Percentiles rank a stretch among this genome's conserved stretches.
Conservation (phyloP, 2,888 invertebrate species). For the Hipparchia sbordonii region DNA sequence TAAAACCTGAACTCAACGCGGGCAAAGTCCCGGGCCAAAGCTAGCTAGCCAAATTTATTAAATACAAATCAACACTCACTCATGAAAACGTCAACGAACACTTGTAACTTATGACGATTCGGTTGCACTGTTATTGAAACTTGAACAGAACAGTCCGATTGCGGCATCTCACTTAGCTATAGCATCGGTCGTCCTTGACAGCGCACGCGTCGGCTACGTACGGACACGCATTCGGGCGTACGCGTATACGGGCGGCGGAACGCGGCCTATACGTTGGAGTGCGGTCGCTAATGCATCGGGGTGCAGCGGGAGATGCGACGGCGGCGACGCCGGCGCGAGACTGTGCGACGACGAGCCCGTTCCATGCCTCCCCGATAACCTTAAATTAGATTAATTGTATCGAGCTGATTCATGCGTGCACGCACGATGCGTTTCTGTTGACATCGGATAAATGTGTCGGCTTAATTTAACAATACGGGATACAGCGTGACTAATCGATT, state of each 20-base stretch:
- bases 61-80: slow-evolving; percentile 60
- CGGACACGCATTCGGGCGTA: not conserved
- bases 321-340: slow-evolving; percentile 67
- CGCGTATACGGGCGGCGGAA: slow-evolving; percentile 23
- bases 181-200: slow-evolving; percentile 55
- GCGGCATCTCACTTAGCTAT: slow-evolving; percentile 77
- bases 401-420: slow-evolving; percentile 76
- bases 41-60: not conserved
- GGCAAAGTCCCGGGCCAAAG: no score
- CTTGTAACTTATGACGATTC: slow-evolving; percentile 70
- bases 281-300: slow-evolving; percentile 48
- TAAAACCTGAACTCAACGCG: no score
- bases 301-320: slow-evolving; percentile 59
- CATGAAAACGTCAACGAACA: slow-evolving; percentile 81
- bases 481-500: slow-evolving; percentile 63
- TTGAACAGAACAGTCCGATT: slow-evolving; percentile 76
- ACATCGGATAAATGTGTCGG: slow-evolving; percentile 72
- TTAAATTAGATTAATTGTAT: slow-evolving; percentile 82
- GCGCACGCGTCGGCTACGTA: slow-evolving; percentile 43
- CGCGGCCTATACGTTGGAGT: slow-evolving; percentile 33
- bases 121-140: slow-evolving; percentile 77
- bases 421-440: slow-evolving; percentile 66
- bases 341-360: slow-evolving; percentile 74
- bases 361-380: slow-evolving; percentile 77
- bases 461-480: slow-evolving; percentile 66